Evolutionary conservation across 1,140 invertebrate genomes (phyloP).

Genomic region (Drosophila seguyi): DNA sequence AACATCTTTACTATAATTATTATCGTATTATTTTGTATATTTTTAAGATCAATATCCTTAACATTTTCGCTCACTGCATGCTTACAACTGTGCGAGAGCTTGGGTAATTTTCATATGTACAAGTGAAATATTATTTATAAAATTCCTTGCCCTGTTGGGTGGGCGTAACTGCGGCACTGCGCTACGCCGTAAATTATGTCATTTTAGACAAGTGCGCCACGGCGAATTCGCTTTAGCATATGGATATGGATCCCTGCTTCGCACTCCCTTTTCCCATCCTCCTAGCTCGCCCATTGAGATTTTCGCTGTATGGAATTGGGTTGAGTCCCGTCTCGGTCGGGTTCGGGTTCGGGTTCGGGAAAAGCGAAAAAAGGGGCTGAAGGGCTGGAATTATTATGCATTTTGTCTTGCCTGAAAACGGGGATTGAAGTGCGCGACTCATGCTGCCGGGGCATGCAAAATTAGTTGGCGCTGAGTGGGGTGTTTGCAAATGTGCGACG

Average conservation of each 20-base stretch:
- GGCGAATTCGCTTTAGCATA: constrained; percentile 62
- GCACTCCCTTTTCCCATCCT: background rate
- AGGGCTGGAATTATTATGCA: constrained; percentile 66
- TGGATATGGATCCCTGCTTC: constrained; percentile 39
- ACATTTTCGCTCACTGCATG: constrained; percentile 14
- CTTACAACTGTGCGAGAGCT: constrained; percentile 23
- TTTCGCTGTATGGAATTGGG: constrained; percentile 78
- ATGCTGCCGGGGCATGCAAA: constrained; percentile 62
- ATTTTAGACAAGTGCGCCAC: constrained; percentile 79
- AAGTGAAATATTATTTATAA: constrained; percentile 83
- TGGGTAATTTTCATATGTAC: constrained; percentile 74
- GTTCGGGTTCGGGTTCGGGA: constrained; percentile 8
- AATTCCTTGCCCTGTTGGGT: constrained; percentile 79
- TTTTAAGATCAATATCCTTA: constrained; percentile 3
- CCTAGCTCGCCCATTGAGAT: constrained; percentile 33
- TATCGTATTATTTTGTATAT: background rate
- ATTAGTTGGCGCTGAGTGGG: constrained; percentile 76
- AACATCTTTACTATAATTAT: background rate
- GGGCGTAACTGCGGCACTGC: constrained; percentile 76
- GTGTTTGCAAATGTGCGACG: constrained; percentile 59
- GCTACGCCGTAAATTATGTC: constrained; percentile 81
- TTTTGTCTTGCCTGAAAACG: constrained; percentile 61
- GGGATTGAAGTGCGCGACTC: constrained; percentile 63
- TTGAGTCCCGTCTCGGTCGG: constrained; percentile 61
- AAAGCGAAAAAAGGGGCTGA: constrained; percentile 7